Percentiles rank a stretch among this genome's conserved stretches.
Conservation (phyloP, 2,113 vertebrate species). For the Labeo rohita region DNA sequence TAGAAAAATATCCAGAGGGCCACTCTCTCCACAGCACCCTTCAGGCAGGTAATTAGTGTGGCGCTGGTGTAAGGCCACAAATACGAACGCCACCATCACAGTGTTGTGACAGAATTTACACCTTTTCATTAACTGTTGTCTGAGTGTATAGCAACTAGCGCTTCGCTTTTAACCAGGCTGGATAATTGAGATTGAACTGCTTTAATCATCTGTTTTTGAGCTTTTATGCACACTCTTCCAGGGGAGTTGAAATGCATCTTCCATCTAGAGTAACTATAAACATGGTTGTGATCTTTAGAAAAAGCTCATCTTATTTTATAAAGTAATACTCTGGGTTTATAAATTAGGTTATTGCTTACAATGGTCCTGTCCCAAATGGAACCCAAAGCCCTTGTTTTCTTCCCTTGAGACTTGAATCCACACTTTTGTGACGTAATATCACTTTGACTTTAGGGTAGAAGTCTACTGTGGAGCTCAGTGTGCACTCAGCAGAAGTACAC, state of each 20-base stretch:
- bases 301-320: not conserved
- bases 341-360: no score
- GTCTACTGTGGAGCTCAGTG: no score
- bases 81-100: slow-evolving; percentile 38
- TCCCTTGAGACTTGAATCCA: no score
- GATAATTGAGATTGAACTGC: slow-evolving; percentile 32
- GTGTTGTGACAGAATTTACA: slow-evolving; percentile 46
- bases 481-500: no score
- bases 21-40: slow-evolving; percentile 67
- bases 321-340: not conserved
- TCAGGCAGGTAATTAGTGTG: slow-evolving; percentile 77
- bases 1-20: slow-evolving; percentile 75
- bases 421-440: no score
- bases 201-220: slow-evolving; percentile 6
- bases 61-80: slow-evolving; percentile 51
- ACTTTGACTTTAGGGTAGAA: no score
- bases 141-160: not conserved
- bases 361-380: no score
- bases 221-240: not conserved
- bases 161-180: not conserved
- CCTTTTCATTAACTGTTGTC: slow-evolving; percentile 6
- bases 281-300: not conserved
- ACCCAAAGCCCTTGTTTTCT: no score
- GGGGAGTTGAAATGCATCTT: not conserved
- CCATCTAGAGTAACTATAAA: not conserved